Conservation (phyloP, 2,113 vertebrate species). For the Antechinus flavipes region DNA sequence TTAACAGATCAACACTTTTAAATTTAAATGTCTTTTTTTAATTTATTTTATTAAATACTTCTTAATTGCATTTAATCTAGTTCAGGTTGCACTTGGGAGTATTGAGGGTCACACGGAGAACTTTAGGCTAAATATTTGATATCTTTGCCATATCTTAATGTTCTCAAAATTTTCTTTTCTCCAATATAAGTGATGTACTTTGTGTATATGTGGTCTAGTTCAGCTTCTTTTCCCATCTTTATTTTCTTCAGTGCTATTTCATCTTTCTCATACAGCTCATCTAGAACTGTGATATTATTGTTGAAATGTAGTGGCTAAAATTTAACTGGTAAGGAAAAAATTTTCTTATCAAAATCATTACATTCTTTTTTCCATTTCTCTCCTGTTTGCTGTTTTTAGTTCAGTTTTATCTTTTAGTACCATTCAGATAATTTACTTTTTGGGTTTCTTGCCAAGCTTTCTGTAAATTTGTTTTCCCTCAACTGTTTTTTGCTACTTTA, state of each 20-base stretch:
- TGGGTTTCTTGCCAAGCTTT: background rate
- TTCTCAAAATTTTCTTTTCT: background rate
- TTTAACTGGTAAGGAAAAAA: background rate
- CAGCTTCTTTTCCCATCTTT: background rate
- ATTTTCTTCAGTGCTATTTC: background rate
- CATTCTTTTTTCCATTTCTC: background rate
- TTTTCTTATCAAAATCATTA: background rate
- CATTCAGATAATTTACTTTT: background rate
- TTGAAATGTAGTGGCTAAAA: background rate
- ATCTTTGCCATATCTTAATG: background rate
- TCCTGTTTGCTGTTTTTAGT: background rate
- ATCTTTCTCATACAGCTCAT: background rate
- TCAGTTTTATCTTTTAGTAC: background rate
- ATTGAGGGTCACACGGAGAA: background rate
- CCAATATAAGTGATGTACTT: background rate
- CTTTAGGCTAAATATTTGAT: background rate
- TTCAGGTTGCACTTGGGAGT: background rate
- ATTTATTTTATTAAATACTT: background rate
- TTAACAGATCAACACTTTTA: no score
- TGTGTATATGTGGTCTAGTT: background rate
- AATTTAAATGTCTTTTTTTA: no score
- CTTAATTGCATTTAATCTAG: background rate
- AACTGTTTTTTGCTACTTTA: background rate
- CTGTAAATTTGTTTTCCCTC: background rate
- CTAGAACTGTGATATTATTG: background rate